Evolutionary conservation across 2,888 invertebrate species (phyloP), one percentile per base, ranked within the genome.

Genomic region (Stenchaetothrips biformis): DNA sequence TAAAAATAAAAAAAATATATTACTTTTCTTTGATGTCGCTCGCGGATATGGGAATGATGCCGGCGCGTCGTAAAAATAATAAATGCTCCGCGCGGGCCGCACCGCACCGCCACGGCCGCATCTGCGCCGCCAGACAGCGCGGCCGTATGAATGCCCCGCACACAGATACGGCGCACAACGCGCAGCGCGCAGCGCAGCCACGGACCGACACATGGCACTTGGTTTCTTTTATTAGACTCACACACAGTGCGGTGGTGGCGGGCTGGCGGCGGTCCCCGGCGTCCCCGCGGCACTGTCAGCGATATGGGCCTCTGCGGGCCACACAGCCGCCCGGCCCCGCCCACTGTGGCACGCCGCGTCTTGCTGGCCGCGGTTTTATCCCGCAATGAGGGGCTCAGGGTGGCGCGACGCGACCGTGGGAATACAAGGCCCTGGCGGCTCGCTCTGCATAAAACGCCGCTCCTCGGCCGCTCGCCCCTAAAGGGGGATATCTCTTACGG

Each of bases 11-110:
- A 74, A 74, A 25, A 74, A 25, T 74, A 25, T 25, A 74, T 74
- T 74, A 74, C 67, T 74, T 74, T 74, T 74, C 67, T 74, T 74
- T 74, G 67, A 74, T 74, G 67, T 74, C 25, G 67, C 67, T 11
- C 25, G 67, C 67, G 67, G 67, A 74, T 74, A 74, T 25, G 25
- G 67, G 67, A 25, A 74, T 74, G 67, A 74, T 7, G 67, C 67
- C 21, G 37, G 37, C 37, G 11, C 67, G 67, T 74, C 67, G 67
- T 74, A 74, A 74, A 74, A 74, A 74, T 74, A 74, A 74, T 74
- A 74, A 74, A 74, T 74, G 67, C 67, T 25, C 2, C 9, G 21
- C 25, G 8, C 11, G 2, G 25, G 67, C 67, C 7, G 7, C 67
- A 4, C n/a, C 9, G 67, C 67, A 8, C 67, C 25, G 9, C 67